Evolutionary conservation across 2,888 invertebrate species (phyloP), one percentile per base, ranked within the genome.

Genomic region (Aricia artaxerxes): DNA sequence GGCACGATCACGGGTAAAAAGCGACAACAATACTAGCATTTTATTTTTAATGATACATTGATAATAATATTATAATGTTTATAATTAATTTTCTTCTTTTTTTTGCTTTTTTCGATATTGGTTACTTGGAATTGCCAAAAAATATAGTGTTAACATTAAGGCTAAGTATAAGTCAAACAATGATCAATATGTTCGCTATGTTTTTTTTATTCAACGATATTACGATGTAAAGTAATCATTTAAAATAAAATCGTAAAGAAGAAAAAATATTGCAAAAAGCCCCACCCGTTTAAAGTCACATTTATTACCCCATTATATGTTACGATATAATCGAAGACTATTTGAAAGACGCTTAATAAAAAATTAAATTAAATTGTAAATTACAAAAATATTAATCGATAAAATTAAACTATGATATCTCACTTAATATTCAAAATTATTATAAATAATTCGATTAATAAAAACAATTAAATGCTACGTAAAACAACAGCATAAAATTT

Each of bases 301-400:
- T 92, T 93, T 92, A 93, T 94, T 94, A 94, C 87, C 89, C 84
- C 82, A 87, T 86, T 91, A 90, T 82, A 83, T 84, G 85, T 85
- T 88, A 86, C 80, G 82, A 88, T 88, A 86, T 87, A 87, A 84
- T 88, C 85, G 87, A 85, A 82, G 38, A 57, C 53, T 57, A 35
- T 76, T 76, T 76, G 38, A 76, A 76, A 53, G 57, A 49, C 16
- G 76, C 57, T 79, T 84, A 83, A 83, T 84, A 84, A 85, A 85
- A 84, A 81, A 81, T 82, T 82, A 82, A 80, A 82, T 82, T 82
- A 82, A 83, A 72, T 53, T 73, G 69, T 69, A 78, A 38, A 31
- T 64, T 64, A 64, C 31, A 64, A 40, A 49, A 78, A 78, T 44
- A 78, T 78, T 9, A 49, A 69, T 57, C 31, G 24, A n/a, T 35